These are phyloP conservation scores for Zaprionus africanus DNA, from an alignment of 1,140 invertebrate genomes.

Conservation along the genomic window DNA sequence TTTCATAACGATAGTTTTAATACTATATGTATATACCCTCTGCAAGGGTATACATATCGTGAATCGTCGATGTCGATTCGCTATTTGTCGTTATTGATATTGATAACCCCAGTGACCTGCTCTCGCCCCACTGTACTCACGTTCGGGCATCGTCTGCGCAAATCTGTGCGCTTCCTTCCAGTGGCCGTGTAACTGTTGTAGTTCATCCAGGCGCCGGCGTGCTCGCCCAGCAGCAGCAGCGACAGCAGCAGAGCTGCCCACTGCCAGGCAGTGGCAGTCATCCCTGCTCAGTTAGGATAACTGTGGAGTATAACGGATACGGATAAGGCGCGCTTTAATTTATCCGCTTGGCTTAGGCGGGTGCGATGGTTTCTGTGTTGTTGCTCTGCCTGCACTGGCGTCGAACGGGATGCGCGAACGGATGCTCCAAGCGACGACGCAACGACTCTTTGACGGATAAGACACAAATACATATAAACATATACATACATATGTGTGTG, in stretches of 20 bases:
- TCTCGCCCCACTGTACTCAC: conserved; percentile 44
- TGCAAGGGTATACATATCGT: too few relatives aligned
- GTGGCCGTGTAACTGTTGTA: conserved; percentile 67
- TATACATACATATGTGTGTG: background rate
- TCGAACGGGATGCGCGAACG: conserved; percentile 41
- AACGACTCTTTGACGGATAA: conserved; percentile 68
- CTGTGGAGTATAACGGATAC: conserved; percentile 7
- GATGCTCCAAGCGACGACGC: conserved; percentile 39
- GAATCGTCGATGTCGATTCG: too few relatives aligned
- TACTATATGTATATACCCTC: too few relatives aligned
- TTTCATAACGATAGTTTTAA: too few relatives aligned
- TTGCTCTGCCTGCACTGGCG: conserved; percentile 59
- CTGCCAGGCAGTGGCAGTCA: conserved; percentile 10
- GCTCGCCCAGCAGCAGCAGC: conserved; percentile 18
- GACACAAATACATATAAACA: conserved; percentile 25
- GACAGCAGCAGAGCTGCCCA: conserved; percentile 21
- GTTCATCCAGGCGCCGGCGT: conserved; percentile 51
- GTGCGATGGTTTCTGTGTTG: conserved; percentile 41
- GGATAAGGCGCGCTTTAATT: conserved; percentile 15
- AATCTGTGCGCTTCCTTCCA: conserved; percentile 67
- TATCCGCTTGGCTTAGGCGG: conserved; percentile 30
- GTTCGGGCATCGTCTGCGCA: conserved; percentile 67
- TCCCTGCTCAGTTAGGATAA: conserved; percentile 7
- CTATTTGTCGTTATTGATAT: background rate
- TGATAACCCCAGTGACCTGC: background rate